phyloP scores from a whole-genome alignment of 1,140 invertebrate genomes.

The Thereuonema tuberculata region DNA sequence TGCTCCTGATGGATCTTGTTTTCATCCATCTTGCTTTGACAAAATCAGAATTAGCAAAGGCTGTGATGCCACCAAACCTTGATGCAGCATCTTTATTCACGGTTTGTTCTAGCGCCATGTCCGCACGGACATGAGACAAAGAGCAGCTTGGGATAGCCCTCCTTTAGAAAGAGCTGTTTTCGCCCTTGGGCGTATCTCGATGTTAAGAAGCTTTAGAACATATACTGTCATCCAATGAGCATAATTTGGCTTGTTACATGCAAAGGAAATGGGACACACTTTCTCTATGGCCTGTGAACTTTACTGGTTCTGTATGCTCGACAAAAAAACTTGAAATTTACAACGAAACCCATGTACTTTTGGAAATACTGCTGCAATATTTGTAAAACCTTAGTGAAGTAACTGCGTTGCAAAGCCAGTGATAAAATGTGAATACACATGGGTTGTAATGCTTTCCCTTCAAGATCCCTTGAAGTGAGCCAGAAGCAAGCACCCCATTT shows the following conservation, averaged over 20 bases:
- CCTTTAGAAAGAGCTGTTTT: background rate
- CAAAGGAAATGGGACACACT: background rate
- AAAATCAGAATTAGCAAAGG: background rate
- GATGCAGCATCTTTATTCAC: background rate
- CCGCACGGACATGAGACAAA: background rate
- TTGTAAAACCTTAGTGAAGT: background rate
- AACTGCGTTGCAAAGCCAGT: background rate
- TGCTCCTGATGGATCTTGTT: background rate
- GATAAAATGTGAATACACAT: background rate
- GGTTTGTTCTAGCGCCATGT: too few species aligned
- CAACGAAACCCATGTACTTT: background rate
- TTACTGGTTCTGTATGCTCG: background rate
- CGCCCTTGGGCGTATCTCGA: background rate
- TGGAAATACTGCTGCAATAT: background rate
- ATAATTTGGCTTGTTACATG: background rate
- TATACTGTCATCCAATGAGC: background rate
- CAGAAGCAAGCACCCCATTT: background rate
- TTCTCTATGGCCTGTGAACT: background rate
- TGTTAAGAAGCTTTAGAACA: background rate
- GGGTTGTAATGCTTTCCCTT: background rate
- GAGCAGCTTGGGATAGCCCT: background rate
- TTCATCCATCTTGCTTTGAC: background rate
- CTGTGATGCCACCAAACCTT: background rate
- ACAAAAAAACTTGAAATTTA: background rate
- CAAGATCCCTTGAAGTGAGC: background rate